Evolutionary conservation across 2,797 vertebrate species (phyloP).

Genomic region (Phrynocephalus vlangalii): DNA sequence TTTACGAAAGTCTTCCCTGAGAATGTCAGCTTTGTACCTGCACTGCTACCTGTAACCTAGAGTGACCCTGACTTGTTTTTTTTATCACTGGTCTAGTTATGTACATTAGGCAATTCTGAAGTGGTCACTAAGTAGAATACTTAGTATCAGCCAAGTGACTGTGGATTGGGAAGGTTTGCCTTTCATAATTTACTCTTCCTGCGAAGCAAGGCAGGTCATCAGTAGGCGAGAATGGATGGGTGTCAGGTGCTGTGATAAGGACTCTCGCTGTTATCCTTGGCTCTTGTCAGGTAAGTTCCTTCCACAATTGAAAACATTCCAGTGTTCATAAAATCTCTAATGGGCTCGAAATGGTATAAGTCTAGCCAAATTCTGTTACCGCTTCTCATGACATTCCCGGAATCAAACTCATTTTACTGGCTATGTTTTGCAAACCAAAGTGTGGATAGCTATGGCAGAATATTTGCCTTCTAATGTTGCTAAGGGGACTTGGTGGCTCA

Average conservation of each 20-base stretch:
- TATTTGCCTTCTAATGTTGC: too few relatives aligned
- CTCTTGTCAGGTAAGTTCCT: too few relatives aligned
- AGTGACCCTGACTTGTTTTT: constrained; percentile 4
- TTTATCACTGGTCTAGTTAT: constrained; percentile 15
- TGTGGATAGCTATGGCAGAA: too few relatives aligned
- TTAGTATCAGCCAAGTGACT: background rate
- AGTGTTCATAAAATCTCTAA: background rate
- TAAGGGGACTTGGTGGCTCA: too few relatives aligned
- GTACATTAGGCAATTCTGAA: background rate
- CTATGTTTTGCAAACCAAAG: too few relatives aligned
- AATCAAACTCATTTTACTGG: too few relatives aligned
- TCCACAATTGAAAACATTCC: too few relatives aligned
- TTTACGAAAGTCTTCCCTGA: background rate
- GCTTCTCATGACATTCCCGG: too few relatives aligned
- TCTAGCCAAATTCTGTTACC: too few relatives aligned
- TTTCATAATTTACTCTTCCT: background rate
- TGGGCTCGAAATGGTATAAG: background rate
- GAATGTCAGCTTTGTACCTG: background rate
- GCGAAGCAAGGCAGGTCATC: background rate
- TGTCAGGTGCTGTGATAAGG: background rate
- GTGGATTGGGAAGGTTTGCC: background rate
- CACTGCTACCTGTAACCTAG: background rate
- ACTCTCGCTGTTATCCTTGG: background rate
- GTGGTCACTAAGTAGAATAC: constrained; percentile 7
- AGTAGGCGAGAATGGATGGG: background rate